These are phyloP conservation scores for Toxotes chatareus DNA, from an alignment of 2,113 vertebrate species.

Conservation along the genomic window DNA sequence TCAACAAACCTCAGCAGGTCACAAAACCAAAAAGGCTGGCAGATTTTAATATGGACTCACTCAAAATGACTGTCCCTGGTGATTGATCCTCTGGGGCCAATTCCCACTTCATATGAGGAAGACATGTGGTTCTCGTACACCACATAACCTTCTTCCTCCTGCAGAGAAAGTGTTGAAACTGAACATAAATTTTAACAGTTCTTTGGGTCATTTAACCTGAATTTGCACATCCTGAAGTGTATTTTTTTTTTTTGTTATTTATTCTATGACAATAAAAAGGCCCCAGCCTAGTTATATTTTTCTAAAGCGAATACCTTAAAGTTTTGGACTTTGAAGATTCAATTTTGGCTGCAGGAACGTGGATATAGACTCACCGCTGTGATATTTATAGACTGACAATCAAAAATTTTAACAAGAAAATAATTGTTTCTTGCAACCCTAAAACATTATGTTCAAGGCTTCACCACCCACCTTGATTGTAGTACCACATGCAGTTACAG, in stretches of 20 bases:
- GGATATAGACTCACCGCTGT: not conserved
- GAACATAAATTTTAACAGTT: no score
- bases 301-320: not conserved
- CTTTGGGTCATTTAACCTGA: not conserved
- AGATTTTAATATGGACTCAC: constrained; percentile 60
- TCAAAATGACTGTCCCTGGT: constrained; percentile 84
- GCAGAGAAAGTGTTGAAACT: not conserved
- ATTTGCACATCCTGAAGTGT: not conserved
- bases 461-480: constrained; percentile 50
- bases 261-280: not conserved
- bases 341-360: not conserved
- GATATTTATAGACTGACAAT: not conserved
- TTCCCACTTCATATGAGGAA: constrained; percentile 77
- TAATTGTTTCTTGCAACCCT: not conserved
- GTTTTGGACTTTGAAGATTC: not conserved
- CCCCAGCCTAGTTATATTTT: not conserved
- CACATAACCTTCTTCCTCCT: constrained; percentile 71
- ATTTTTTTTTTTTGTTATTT: not conserved
- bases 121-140: constrained; percentile 83
- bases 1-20: not conserved
- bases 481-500: constrained; percentile 81
- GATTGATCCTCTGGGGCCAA: constrained; percentile 80
- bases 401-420: not conserved
- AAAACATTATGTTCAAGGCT: not conserved
- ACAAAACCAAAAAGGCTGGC: not conserved